Evolutionary conservation across 2,888 invertebrate species (phyloP), one percentile per base, ranked within the genome.

Genomic region (Ophion costatus): DNA sequence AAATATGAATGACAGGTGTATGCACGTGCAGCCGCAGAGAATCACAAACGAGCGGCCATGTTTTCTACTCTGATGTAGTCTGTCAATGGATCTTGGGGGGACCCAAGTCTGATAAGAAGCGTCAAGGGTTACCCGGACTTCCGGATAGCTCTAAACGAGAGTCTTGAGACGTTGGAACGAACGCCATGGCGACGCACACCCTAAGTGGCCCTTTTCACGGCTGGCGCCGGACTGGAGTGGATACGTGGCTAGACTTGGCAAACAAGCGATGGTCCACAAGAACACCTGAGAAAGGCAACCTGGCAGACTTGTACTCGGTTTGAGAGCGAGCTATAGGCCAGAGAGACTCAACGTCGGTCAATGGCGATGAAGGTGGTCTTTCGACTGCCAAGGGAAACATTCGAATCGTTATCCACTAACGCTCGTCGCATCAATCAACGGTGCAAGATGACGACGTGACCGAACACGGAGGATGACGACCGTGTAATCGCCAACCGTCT

Each of bases 331-430:
- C 38, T 70, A 61, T 51, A 75, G 71, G 24, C 64, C 45, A 17
- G 29, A 61, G 67, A 76, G 63, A 76, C 57, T 57, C 71, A 6
- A 77, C 38, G 17, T 63, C 51, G 14, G 63, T 56, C 20, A 38
- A 63, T 64, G 51, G 51, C 42, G 69, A 59, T 57, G 24, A 56
- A 64, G 83, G 42, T 69, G 29, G 29, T 29, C 4, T 42, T 3
- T 67, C 57, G 80, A 83, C 74, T 80, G 83, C 80, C 80, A 80
- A 83, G 74, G 74, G 56, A 74, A 74, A 83, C 77, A 83, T 11
- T 74, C 61, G 61, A 75, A 75, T 79, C 75, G 83, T 70, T 79
- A 56, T 24, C 64, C 24, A 38, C 33, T n/a, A n/a, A 38, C 51
- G 70, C 76, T 56, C 33, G 74, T 29, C 29, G 29, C 70, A 20